Evolutionary conservation across 1,140 invertebrate genomes (phyloP), one percentile per base, ranked within the genome.

Genomic region (Pectinophora gossypiella): DNA sequence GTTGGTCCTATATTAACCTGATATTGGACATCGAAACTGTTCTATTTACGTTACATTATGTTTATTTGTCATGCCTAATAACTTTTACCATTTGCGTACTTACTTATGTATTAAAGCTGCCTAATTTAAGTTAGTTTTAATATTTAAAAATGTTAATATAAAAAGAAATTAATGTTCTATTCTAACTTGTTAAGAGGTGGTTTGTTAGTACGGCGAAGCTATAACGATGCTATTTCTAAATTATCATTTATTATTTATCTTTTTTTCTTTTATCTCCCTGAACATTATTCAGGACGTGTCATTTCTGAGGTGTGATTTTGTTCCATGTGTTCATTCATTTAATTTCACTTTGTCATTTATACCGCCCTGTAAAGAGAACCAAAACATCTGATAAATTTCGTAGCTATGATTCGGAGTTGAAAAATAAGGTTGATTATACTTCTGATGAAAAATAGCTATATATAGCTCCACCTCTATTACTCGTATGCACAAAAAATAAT

Each of bases 291-390:
- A 32, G 27, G 27, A n/a, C 7, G 6, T n/a, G n/a, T n/a, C 2
- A 12, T 32, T 32, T 3, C n/a, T 32, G 27, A 32, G 27, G 9
- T 9, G 6, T 12, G 9, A 32, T 32, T 1, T n/a, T 32, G 27
- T 32, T 32, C 27, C 27, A 9, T 2, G n/a, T 40, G 4, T 40
- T 40, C n/a, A 15, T 15, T 40, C n/a, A 15, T 15, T 40, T 40
- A 40, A 15, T 40, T 40, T 40, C 16, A 13, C 36, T 40, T 7
- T 2, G 2, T 40, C 70, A 73, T 73, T 59, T 71, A 69, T 67
- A 72, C 61, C 63, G 61, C 53, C 74, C 74, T 77, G 71, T 40
- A 77, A 76, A 61, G 50, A 74, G 48, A 64, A 61, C 50, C 40
- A 69, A 59, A 57, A 16, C n/a, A n/a, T n/a, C n/a, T n/a, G n/a